These are phyloP conservation scores for Caretta caretta DNA, from an alignment of 2,113 vertebrate genomes.

Conservation along the genomic window DNA sequence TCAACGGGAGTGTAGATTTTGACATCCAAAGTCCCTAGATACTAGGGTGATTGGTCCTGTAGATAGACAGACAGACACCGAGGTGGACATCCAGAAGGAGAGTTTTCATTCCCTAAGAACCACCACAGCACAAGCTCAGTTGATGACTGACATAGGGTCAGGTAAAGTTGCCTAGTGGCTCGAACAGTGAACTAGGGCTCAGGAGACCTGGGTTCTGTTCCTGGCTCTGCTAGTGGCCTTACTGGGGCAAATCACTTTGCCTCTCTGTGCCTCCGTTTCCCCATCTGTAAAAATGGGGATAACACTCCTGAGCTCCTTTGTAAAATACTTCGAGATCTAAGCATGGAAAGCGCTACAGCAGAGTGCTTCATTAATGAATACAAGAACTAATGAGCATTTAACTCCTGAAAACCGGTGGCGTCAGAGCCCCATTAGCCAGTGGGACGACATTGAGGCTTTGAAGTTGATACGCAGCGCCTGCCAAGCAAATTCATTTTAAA, in stretches of 20 bases:
- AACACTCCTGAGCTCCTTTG: not conserved
- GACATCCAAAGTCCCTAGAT: not conserved
- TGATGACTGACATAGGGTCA: not conserved
- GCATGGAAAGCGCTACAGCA: not conserved
- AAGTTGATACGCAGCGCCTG: not conserved
- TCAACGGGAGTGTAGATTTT: not conserved
- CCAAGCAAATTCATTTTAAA: not conserved
- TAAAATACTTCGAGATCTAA: not conserved
- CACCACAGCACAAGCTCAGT: not conserved
- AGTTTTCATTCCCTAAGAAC: not conserved
- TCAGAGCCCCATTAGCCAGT: not conserved
- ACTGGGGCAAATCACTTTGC: not conserved
- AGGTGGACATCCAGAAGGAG: not conserved
- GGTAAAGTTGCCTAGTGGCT: not conserved
- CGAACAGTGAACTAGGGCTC: not conserved
- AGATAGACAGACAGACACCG: rapidly evolving
- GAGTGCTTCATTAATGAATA: not conserved
- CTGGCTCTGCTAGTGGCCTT: not conserved
- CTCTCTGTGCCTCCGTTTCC: not conserved
- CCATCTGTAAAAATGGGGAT: not conserved
- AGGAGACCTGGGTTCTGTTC: not conserved
- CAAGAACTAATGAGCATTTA: not conserved
- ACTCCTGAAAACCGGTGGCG: not conserved
- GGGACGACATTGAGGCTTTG: not conserved
- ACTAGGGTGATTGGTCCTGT: not conserved